Evolutionary conservation across 2,113 vertebrate species (phyloP), one percentile per base, ranked within the genome.

Genomic region (Melanerpes aurifrons): DNA sequence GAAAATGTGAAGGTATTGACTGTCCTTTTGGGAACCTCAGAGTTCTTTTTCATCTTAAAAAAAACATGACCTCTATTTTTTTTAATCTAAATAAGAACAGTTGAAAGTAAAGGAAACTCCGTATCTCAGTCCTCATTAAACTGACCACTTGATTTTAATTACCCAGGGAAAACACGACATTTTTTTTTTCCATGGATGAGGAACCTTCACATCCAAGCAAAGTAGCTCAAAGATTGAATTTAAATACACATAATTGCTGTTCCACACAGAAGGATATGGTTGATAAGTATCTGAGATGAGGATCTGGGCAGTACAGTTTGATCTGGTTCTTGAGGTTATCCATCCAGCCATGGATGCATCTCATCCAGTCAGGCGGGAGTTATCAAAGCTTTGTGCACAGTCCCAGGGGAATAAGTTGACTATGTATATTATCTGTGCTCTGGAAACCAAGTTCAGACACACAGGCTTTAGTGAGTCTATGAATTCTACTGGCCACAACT

Each of bases 141-240:
- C 48, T 86, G 94, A 87, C 82, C 89, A 68, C 79, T 91, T 72
- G 25, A 83, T 94, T 95, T 88, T 92, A 92, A 94, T 94, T 86
- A 83, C 32, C 11, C 53, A 32, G 8, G 22, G 86, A 93, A 94
- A 93, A 35, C 43, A 74, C 11, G n/a, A 35, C 45, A 64, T 10
- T 54, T 56, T 90, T 91, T 94, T 94, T 94, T 94, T 69, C 91
- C 79, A 71, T 86, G 66, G 76, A 89, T 50, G 64, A 71, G 4
- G 43, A 89, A 75, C 6, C 15, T 81, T 77, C 53, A 58, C 31
- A 85, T 77, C 48, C 58, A 77, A 81, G 74, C 68, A 80, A 93
- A 86, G 48, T 20, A 90, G 15, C 62, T 50, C 45, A 43, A 78
- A 86, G 24, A 8, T 64, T 75, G 37, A 78, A 71, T 86, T 92